A percentile compares a stretch with the other conserved stretches of the same genome.
Conservation (phyloP, 2,888 invertebrate species). For the Lasius platythorax region DNA sequence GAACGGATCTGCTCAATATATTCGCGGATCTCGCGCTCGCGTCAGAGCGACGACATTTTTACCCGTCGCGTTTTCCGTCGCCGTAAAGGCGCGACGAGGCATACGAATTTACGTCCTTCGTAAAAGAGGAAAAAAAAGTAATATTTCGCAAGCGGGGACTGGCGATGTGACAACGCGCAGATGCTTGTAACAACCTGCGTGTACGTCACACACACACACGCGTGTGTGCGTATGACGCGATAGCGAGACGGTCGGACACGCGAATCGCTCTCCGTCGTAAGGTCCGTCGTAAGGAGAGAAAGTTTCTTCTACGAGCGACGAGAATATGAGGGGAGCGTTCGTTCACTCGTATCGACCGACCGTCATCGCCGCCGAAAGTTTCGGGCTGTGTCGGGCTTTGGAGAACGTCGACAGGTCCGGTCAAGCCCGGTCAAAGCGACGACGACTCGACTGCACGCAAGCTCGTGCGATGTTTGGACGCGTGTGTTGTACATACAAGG, state of each 20-base stretch:
- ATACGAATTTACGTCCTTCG: conserved; percentile 37
- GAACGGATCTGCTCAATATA: conserved; percentile 39
- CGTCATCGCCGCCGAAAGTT: conserved; percentile 56
- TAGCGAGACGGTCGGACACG: conserved; percentile 58
- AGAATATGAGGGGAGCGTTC: not conserved
- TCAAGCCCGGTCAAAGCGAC: conserved; percentile 39
- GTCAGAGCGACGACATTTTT: conserved; percentile 29
- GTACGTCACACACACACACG: too few species aligned
- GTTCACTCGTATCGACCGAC: conserved; percentile 28
- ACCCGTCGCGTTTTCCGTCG: conserved; percentile 3
- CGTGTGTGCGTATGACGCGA: conserved; percentile 16
- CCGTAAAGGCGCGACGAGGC: conserved; percentile 34
- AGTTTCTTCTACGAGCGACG: conserved; percentile 65
- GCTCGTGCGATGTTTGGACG: not conserved
- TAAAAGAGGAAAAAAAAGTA: conserved; percentile 26
- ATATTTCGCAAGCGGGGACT: conserved; percentile 31
- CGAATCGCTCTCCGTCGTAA: conserved; percentile 51
- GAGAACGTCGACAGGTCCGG: conserved; percentile 21
- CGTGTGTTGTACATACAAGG: not conserved
- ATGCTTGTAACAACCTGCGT: conserved; percentile 10
- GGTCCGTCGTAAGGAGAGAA: conserved; percentile 59
- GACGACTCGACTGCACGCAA: conserved; percentile 43
- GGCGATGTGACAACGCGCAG: conserved; percentile 7
- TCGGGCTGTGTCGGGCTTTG: conserved; percentile 31
- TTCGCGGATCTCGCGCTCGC: conserved; percentile 14